Percentiles rank a stretch among this genome's conserved stretches.
Evolutionary conservation across 2,888 invertebrate genomes (phyloP).

Genomic region (Tenthredo mesomela): DNA sequence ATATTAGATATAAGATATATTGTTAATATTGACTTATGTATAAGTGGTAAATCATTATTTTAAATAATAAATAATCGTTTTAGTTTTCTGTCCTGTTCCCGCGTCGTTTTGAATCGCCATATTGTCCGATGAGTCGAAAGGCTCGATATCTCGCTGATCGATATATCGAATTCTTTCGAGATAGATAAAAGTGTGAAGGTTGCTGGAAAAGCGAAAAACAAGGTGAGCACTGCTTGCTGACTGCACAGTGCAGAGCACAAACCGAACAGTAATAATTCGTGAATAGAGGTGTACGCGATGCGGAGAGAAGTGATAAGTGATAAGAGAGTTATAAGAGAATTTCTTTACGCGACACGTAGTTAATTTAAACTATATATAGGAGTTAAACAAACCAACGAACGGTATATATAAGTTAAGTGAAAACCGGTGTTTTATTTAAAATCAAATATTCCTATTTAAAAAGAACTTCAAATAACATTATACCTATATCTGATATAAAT

Average conservation of each 20-base stretch:
- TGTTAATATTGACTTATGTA: background rate
- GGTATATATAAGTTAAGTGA: background rate
- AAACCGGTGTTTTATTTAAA: background rate
- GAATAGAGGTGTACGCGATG: slow-evolving; percentile 30
- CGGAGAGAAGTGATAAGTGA: slow-evolving; percentile 34
- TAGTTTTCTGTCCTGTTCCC: background rate
- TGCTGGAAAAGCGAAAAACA: slow-evolving; percentile 31
- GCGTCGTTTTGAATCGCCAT: slow-evolving; percentile 22
- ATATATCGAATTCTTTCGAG: slow-evolving; percentile 4
- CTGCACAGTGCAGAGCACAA: slow-evolving; percentile 29
- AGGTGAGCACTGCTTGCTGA: slow-evolving; percentile 33
- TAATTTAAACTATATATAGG: background rate
- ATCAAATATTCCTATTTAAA: background rate
- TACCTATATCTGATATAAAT: slow-evolving; percentile 44
- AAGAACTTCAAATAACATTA: background rate
- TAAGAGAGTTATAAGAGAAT: background rate
- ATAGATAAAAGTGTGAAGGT: slow-evolving; percentile 17
- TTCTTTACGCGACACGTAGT: slow-evolving; percentile 27
- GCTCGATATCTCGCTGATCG: background rate
- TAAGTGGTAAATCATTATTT: background rate
- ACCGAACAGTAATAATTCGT: slow-evolving; percentile 23
- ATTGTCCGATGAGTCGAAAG: background rate
- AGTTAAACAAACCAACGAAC: background rate
- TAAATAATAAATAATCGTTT: background rate
- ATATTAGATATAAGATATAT: background rate